These are phyloP conservation scores for Eptesicus fuscus DNA, from an alignment of 2,113 vertebrate species.

Conservation along the genomic window DNA sequence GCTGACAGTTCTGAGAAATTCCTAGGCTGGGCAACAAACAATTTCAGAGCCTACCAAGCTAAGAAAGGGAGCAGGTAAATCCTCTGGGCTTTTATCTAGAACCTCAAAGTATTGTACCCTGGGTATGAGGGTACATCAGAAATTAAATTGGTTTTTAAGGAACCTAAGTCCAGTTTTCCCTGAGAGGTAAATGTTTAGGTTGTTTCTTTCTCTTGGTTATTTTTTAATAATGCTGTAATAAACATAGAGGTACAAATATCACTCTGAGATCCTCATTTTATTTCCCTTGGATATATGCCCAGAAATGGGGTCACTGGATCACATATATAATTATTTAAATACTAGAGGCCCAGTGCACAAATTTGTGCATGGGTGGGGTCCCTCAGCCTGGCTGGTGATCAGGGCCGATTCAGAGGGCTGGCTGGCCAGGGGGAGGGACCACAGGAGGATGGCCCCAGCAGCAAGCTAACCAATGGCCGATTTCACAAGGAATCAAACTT, in stretches of 20 bases:
- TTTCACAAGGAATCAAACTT: too few relatives aligned
- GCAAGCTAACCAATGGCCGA: too few relatives aligned
- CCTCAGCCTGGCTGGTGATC: too few relatives aligned
- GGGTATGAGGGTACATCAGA: background rate
- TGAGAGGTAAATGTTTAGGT: background rate
- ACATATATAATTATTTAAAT: too few relatives aligned
- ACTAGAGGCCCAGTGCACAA: too few relatives aligned
- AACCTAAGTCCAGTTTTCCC: background rate
- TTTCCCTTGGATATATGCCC: background rate
- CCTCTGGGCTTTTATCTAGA: background rate
- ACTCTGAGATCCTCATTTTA: background rate
- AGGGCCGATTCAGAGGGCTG: too few relatives aligned
- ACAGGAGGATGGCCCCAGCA: too few relatives aligned
- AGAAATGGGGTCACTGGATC: background rate
- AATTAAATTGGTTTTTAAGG: background rate
- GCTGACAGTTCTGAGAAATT: background rate
- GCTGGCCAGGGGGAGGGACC: too few relatives aligned
- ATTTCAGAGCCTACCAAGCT: background rate
- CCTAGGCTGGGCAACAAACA: background rate
- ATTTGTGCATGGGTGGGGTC: background rate
- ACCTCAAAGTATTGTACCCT: background rate
- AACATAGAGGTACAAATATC: background rate
- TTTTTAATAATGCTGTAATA: background rate
- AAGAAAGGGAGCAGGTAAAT: background rate
- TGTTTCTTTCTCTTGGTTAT: background rate